These are phyloP conservation scores for Microchirus variegatus DNA, from an alignment of 2,797 vertebrate genomes.

Conservation along the genomic window DNA sequence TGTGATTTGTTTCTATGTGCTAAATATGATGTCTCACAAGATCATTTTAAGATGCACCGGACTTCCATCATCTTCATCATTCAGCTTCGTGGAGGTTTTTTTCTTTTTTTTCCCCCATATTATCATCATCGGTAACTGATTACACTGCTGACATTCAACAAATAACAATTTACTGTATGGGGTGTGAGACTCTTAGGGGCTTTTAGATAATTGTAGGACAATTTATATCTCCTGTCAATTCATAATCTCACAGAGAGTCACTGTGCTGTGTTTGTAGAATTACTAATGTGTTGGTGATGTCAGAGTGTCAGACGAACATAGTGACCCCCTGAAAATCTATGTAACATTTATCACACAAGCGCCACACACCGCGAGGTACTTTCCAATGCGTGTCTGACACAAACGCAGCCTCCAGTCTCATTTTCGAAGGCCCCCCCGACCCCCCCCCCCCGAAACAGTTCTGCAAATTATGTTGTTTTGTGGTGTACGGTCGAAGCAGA, in stretches of 20 bases:
- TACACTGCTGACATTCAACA: slow-evolving; percentile 28
- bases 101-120: slow-evolving; percentile 12
- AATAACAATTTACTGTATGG: slow-evolving; percentile 35
- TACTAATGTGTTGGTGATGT: slow-evolving; percentile 68
- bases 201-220: slow-evolving; percentile 31
- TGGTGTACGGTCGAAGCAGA: slow-evolving; percentile 75
- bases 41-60: slow-evolving; percentile 43
- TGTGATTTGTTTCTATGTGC: slow-evolving; percentile 82
- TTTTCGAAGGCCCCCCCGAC: no score
- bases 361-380: slow-evolving; percentile 69
- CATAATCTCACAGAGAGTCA: slow-evolving; percentile 36
- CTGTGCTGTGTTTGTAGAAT: slow-evolving; percentile 45
- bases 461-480: slow-evolving; percentile 75
- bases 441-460: slow-evolving; percentile 70
- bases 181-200: slow-evolving; percentile 15
- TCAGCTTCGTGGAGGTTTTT: slow-evolving; percentile 1
- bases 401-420: slow-evolving; percentile 53
- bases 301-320: slow-evolving; percentile 56
- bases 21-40: slow-evolving; percentile 79
- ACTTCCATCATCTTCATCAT: slow-evolving; percentile 35
- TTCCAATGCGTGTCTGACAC: slow-evolving; percentile 66
- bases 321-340: slow-evolving; percentile 60
- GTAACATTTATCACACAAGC: slow-evolving; percentile 49
- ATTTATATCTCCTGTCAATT: slow-evolving; percentile 53
- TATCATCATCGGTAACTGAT: slow-evolving; percentile 36